Conservation (phyloP, 1,140 invertebrate genomes). For the Goniozus legneri region DNA sequence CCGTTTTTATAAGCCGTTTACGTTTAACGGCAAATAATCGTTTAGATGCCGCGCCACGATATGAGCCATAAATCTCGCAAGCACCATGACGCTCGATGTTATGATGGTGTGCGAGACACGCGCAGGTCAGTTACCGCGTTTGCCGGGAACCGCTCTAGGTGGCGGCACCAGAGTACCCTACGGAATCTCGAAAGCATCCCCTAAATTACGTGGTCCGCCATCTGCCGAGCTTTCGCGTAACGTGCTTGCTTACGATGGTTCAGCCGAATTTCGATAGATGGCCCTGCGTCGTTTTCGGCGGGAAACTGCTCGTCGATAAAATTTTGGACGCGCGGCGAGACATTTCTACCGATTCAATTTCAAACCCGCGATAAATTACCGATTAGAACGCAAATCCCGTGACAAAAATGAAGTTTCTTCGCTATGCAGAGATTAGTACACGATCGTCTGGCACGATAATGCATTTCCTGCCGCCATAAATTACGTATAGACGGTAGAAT, state of each 20-base stretch:
- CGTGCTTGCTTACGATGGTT: conserved; percentile 24
- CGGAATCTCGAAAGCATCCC: conserved; percentile 6
- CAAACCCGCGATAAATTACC: too few relatives aligned
- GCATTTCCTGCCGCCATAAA: too few relatives aligned
- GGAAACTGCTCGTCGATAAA: conserved; percentile 11
- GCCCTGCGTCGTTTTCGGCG: conserved; percentile 15
- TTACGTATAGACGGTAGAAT: too few relatives aligned
- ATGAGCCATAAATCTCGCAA: conserved; percentile 47
- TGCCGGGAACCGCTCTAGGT: conserved; percentile 22
- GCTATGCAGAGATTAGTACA: too few relatives aligned
- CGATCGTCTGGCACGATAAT: too few relatives aligned
- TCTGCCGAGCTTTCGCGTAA: conserved; percentile 29
- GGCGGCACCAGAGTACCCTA: conserved; percentile 33
- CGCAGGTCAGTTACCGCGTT: conserved; percentile 48
- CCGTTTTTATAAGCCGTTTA: conserved; percentile 47
- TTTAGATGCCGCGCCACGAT: conserved; percentile 50
- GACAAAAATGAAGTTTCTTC: too few relatives aligned
- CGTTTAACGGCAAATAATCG: conserved; percentile 51
- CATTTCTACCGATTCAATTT: too few relatives aligned
- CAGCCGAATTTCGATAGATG: conserved; percentile 34
- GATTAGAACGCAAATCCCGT: too few relatives aligned
- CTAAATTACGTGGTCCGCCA: conserved; percentile 31
- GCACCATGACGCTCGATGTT: conserved; percentile 33
- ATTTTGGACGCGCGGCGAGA: too few relatives aligned
- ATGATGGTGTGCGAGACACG: conserved; percentile 34